Base-by-base conservation (phyloP, 64 coral and sea anemone genomes). In the Pocillopora damicornis region DNA sequence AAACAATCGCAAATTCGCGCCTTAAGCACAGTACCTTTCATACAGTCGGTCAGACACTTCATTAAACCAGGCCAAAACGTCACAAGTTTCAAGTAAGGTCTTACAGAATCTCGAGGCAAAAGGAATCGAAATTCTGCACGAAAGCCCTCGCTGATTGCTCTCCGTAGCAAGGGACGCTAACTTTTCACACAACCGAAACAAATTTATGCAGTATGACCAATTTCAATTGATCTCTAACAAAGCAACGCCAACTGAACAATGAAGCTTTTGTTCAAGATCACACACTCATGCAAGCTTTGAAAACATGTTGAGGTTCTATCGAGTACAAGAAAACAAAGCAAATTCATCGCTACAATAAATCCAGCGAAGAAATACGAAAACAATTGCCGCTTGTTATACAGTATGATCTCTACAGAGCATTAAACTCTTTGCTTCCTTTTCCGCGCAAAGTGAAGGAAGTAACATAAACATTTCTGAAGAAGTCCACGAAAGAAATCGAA, bases 121-220 rank as follows among this genome's bases (percentile, higher is more conserved):
- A 14, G 25, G 6, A 34, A 13, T 12, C 20, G 10, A 83, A 67
- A 67, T 18, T 20, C 36, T 11, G 2, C 61, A 7, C 42, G 42
- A 51, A 72, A 85, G 16, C 80, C 42, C 71, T 85, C 81, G 9
- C 61, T 6, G n/a, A 71, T 20, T 72, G 12, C 16, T 37, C 57
- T 20, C 26, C 18, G 80, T 85, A 63, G 22, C 65, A 85, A 85
- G 65, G 81, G 81, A 85, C 81, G 81, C 81, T 85, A 71, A 51
- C 65, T 72, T 67, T 56, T 20, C 30, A 65, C 10, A 58, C 67
- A 83, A 83, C 16, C 80, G 36, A 34, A 83, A 62, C 17, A 85
- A 73, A 85, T 72, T 85, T 85, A 85, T 85, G 81, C 64, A 72
- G 37, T 36, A 58, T 85, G 67, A 56, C 63, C 69, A 72, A 42